Evolutionary conservation across 2,113 vertebrate genomes (phyloP).

Genomic region (Opisthocomus hoazin): DNA sequence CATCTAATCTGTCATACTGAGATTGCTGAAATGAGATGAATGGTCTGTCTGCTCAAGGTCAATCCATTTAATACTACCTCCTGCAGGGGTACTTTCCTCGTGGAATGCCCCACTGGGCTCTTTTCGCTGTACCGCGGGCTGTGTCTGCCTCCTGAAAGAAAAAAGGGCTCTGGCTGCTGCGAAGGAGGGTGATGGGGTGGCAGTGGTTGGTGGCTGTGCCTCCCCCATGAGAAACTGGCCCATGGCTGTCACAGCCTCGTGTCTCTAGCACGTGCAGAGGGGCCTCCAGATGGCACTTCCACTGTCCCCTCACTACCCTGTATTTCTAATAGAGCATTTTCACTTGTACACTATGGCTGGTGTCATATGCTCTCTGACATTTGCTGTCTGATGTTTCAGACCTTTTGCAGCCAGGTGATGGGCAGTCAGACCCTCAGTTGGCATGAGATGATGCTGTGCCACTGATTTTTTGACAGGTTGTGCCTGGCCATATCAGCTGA

Average conservation of each 20-base stretch:
- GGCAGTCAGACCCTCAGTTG: neutral
- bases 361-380: neutral
- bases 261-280: neutral
- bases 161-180: neutral
- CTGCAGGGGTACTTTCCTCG: neutral
- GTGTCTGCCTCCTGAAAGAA: neutral
- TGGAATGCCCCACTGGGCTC: neutral
- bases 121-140: fast-evolving
- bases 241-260: fast-evolving
- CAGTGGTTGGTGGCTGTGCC: neutral
- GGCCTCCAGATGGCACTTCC: neutral
- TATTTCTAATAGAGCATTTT: neutral
- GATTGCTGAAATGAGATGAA: neutral
- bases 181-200: neutral
- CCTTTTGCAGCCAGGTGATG: neutral
- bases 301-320: neutral
- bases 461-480: neutral
- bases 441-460: neutral
- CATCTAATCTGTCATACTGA: neutral
- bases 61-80: neutral
- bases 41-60: neutral
- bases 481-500: neutral
- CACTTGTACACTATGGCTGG: fast-evolving
- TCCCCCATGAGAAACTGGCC: neutral
- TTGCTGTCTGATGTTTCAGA: neutral